Evolutionary conservation across 92 coral and sea anemone species (phyloP), one percentile per base, ranked within the genome.

Genomic region (Phymanthus crucifer): DNA sequence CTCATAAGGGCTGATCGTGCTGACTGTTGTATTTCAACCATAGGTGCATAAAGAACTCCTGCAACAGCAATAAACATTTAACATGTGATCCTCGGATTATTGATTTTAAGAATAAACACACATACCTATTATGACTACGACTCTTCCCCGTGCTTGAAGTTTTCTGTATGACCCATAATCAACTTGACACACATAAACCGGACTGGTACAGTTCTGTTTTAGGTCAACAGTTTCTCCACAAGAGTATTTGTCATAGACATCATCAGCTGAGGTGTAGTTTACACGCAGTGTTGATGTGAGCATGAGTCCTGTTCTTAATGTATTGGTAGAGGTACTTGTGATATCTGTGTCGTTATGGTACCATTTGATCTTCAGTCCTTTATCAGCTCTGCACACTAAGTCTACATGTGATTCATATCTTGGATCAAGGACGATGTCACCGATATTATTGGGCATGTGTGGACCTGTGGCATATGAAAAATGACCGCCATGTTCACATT

Each of bases 191-290:
- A 45, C 16, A 17, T 45, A 45, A 11, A 9, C 50, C 16, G 16
- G 16, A 45, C 50, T 45, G 50, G 50, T 45, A 17, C 50, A 45
- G 16, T 45, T 45, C 16, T 17, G 50, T 45, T 45, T 45, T 45
- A 9, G 50, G 16, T 45, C 50, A 45, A 9, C 50, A 45, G 16
- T 17, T 45, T 45, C 50, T 45, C 2, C 36, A 70, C 74, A 38
- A 27, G 48, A 26, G n/a, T 3, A 70, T 19, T 47, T 37, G 0
- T 73, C 40, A 36, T 1, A 32, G 7, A 73, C 58, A 4, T 73
- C 29, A 0, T 73, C 78, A 35, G 78, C 78, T n/a, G 78, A 73
- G 40, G n/a, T n/a, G n/a, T n/a, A n/a, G n/a, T n/a, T n/a, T n/a
- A n/a, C n/a, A n/a, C n/a, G n/a, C n/a, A n/a, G 78, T 11, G 6